These are phyloP conservation scores for Odocoileus hemionus DNA, from an alignment of 2,113 vertebrate genomes.

Conservation along the genomic window DNA sequence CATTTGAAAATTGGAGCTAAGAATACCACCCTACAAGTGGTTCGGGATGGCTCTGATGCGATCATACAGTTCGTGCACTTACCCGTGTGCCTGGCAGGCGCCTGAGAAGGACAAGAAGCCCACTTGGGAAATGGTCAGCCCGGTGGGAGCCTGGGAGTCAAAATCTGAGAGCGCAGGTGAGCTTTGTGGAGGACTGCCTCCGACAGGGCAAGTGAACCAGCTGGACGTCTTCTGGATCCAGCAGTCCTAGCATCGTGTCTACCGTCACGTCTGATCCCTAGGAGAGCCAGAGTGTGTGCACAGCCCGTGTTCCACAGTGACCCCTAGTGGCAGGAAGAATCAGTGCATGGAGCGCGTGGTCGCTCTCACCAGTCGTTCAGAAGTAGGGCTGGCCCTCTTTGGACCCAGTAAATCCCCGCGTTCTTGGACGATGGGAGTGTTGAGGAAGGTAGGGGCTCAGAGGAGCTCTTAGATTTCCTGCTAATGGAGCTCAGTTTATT, in stretches of 20 bases:
- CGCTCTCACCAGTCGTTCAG: not conserved
- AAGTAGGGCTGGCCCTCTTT: not conserved
- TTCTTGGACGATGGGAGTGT: not conserved
- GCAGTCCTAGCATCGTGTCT: not conserved
- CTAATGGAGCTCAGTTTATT: not conserved
- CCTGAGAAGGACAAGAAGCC: not conserved
- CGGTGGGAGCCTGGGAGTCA: not conserved
- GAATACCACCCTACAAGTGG: not conserved
- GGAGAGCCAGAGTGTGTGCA: fast-evolving
- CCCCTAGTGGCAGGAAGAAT: not conserved
- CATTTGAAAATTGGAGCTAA: not conserved
- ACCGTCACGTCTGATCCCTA: fast-evolving
- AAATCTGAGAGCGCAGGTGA: not conserved
- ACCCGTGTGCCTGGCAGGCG: fast-evolving
- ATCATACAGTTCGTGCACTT: not conserved
- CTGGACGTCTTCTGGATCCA: not conserved
- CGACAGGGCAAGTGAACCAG: not conserved
- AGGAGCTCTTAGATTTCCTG: not conserved
- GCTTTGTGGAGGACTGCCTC: not conserved
- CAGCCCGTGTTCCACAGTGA: not conserved
- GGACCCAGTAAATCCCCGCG: not conserved
- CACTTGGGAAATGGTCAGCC: fast-evolving
- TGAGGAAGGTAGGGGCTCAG: not conserved
- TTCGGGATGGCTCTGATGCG: not conserved
- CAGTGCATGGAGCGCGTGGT: fast-evolving